Base-by-base conservation (phyloP, 2,888 invertebrate species). In the Thelaira solivaga region DNA sequence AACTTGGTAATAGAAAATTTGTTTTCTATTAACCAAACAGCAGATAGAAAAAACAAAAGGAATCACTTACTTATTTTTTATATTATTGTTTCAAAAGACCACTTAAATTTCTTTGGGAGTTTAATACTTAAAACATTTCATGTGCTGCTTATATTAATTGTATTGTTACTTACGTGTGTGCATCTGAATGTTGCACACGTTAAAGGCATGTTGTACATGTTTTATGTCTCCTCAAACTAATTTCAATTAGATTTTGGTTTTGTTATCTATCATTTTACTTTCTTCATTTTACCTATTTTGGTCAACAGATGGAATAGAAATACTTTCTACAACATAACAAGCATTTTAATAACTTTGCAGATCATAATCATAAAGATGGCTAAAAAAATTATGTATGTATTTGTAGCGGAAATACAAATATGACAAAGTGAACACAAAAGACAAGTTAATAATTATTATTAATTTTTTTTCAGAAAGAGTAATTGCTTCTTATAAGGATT, bases 1-100 rank as follows among this genome's bases (percentile, higher is more conserved):
- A 73, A 73, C 65, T 73, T 59, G 29, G 39, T 16, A 41, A 73
- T 26, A 73, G 31, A 65, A 49, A 65, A 57, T 72, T 57, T 73
- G 39, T 57, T 59, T 49, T 41, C 7, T 41, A 31, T 49, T 6
- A 34, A 59, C 43, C 24, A 16, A n/a, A 11, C 20, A 36, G 20
- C 26, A 13, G 5, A 2, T 41, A 24, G 10, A 61, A 20, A 72
- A n/a, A n/a, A n/a, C n/a, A n/a, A 65, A 73, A 57, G 13, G 55
- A 64, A 72, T 64, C 26, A 34, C 43, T 57, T 64, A 36, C 49
- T 51, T 34, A 29, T n/a, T n/a, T n/a, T n/a, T n/a, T n/a, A n/a
- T n/a, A n/a, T 31, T 61, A 34, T 51, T 55, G 18, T 18, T 49
- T 45, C 57, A 26, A 47, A 11, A 5, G 20, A 34, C 22, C 45